A percentile compares a stretch with the other conserved stretches of the same genome.
Conservation (phyloP, 2,113 vertebrate genomes). For the Lanius ludovicianus region DNA sequence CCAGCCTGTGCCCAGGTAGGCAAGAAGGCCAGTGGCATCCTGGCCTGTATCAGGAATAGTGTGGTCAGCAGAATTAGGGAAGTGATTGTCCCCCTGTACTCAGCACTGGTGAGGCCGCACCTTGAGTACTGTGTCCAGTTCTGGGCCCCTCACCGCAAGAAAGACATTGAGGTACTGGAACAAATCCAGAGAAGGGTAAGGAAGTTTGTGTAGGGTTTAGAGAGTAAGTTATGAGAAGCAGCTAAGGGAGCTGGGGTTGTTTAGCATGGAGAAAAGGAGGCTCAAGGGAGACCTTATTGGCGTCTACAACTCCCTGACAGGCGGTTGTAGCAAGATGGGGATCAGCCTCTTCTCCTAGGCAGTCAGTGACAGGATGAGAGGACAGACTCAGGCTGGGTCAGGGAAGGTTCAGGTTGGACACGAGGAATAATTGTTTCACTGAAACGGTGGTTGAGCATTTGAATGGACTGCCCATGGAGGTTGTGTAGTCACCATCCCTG, state of each 20-base stretch:
- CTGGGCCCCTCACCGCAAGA: not conserved
- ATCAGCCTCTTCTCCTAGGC: no score
- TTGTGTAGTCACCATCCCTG: not conserved
- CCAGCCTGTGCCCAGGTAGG: not conserved
- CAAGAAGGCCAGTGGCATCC: not conserved
- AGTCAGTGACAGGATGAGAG: no score
- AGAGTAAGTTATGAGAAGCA: not conserved
- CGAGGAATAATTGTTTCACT: no score
- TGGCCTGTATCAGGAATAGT: not conserved
- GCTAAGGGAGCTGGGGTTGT: not conserved
- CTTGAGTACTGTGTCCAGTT: not conserved
- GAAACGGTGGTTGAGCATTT: not conserved
- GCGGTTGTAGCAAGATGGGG: no score
- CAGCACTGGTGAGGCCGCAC: not conserved
- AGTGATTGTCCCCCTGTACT: not conserved
- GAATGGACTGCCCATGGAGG: not conserved
- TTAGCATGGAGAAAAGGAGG: not conserved
- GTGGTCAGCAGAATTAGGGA: not conserved
- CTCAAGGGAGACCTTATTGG: not conserved
- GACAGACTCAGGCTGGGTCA: no score
- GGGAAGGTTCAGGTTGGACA: no score
- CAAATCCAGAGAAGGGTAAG: not conserved
- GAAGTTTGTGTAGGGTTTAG: not conserved
- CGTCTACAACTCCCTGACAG: not conserved
- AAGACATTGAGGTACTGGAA: not conserved